Conservation (phyloP, 2,797 vertebrate genomes). For the Todus mexicanus region DNA sequence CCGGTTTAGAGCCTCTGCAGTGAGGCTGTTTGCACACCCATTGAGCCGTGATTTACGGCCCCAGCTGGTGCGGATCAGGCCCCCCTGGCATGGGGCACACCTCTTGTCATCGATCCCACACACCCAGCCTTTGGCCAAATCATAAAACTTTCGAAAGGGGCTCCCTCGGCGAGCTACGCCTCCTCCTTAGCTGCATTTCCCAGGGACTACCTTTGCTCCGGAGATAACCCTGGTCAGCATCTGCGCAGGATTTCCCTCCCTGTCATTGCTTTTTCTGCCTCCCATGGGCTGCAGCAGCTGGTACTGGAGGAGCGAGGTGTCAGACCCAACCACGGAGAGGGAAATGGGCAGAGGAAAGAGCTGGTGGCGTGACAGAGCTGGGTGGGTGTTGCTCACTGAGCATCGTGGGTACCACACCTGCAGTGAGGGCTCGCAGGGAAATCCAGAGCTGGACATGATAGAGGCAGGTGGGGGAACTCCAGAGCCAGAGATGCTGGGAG, state of each 20-base stretch:
- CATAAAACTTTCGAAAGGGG: not conserved
- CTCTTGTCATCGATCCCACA: not conserved
- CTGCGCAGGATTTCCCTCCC: not conserved
- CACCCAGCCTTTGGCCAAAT: not conserved
- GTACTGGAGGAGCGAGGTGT: fast-evolving
- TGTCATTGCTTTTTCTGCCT: not conserved
- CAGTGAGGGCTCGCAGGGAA: fast-evolving
- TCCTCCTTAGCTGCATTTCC: fast-evolving
- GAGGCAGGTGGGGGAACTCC: not conserved
- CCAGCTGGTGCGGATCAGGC: not conserved
- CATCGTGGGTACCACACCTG: not conserved
- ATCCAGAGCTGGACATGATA: not conserved
- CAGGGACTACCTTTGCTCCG: not conserved
- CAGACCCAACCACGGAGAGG: fast-evolving
- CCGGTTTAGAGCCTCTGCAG: not conserved
- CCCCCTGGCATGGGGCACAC: not conserved
- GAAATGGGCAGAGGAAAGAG: not conserved
- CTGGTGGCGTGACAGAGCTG: fast-evolving
- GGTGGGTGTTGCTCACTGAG: not conserved
- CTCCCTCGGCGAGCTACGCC: not conserved
- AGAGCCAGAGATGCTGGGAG: not conserved
- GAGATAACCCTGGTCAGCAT: fast-evolving
- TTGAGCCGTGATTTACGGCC: not conserved
- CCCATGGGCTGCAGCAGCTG: not conserved
- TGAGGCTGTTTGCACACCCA: not conserved